Base-by-base conservation (phyloP, 2,888 invertebrate genomes). In the Agrochola circellaris region DNA sequence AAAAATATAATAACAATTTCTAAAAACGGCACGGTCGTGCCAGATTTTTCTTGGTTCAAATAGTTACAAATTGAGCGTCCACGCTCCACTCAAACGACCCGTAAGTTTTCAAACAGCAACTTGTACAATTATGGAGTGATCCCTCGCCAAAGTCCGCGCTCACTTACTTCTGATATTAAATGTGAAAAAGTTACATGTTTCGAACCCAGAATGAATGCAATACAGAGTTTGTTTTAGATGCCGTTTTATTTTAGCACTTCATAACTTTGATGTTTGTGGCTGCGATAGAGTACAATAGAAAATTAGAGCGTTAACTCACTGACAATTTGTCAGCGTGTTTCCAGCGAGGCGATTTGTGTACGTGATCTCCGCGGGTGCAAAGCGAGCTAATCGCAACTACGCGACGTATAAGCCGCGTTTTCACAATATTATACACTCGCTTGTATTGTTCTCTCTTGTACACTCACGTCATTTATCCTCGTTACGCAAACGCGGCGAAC, bases 51-150 rank as follows among this genome's bases (percentile, higher is more conserved):
- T 20, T 13, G 17, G 9, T 20, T n/a, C 15, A n/a, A 34, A 60
- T 42, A 11, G 13, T 42, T 17, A 20, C 1, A 17, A 48, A 26
- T 42, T 23, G 9, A 30, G 23, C 54, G 51, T 30, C 15, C 1
- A 23, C 30, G 38, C 30, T n/a, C 20, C 8, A 0, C 0, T 26
- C 8, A n/a, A 38, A 11, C 2, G 0, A 8, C n/a, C 54, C 6
- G 58, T 77, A 74, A 62, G 42, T 81, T 87, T 79, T 17, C 38
- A 56, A 13, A 7, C 17, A 45, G 30, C 75, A 87, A 85, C 82
- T 87, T 77, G 85, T 81, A 81, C 86, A 84, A 86, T 84, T 86
- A 86, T 72, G 73, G 66, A 74, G 75, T 75, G 85, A 87, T 77
- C 84, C 84, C 80, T 79, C 61, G 64, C 84, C 77, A 72, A 86